Evolutionary conservation across 2,797 vertebrate genomes (phyloP), one percentile per base, ranked within the genome.

Genomic region (Characodon lateralis): DNA sequence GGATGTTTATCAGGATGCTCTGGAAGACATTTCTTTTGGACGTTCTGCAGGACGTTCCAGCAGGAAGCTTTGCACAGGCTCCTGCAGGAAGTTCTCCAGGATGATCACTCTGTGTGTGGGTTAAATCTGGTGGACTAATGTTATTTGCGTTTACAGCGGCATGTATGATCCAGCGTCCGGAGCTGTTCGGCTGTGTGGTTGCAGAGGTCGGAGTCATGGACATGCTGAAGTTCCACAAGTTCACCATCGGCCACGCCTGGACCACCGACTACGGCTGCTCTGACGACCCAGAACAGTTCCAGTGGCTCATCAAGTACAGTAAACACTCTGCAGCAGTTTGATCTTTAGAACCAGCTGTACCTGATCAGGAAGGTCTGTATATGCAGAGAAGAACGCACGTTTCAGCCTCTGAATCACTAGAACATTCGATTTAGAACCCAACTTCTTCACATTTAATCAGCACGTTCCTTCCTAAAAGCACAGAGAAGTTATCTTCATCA

Each of bases 221-320:
- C 83, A 95, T 96, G 95, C 87, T 96, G 13, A 95, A 96, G 89
- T 96, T 96, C 79, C 95, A 96, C 85, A 94, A 94, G 39, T 96
- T 95, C 88, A 96, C 95, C 90, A 96, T 96, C 24, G 95, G 95
- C 50, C 95, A 96, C 9, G 95, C 95, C 77, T 96, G 95, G 95
- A 96, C 95, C 85, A 95, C 94, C 0, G 95, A 96, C 87, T 96
- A 95, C 6, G 95, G 95, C 93, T 96, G 94, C 13, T 86, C 95
- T 0, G 95, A 96, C 0, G 76, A 95, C 14, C 84, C 89, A 0
- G 89, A 95, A 58, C 89, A 96, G 91, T 95, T 96, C 75, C 68
- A 95, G 51, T 96, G 94, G 94, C 94, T 96, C 75, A 89, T 94
- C 78, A 95, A 94, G 95, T 96, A 93, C 0, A 35, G 72, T 75